These are phyloP conservation scores for Sandelia bainsii DNA, from an alignment of 2,797 vertebrate species.

Conservation along the genomic window DNA sequence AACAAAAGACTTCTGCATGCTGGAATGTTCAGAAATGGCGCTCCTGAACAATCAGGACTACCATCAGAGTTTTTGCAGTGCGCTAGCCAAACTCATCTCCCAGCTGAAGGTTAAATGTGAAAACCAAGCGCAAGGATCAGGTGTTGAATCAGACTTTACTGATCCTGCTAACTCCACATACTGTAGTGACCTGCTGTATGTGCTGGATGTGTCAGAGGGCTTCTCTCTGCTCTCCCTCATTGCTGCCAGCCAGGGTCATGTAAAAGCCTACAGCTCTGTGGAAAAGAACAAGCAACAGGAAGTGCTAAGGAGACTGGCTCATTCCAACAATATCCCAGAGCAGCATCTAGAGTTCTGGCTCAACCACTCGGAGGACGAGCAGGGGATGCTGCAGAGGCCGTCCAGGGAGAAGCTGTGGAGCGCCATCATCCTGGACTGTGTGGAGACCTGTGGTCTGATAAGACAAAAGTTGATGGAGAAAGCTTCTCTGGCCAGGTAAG, in stretches of 20 bases:
- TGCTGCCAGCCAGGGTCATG: constrained; percentile 87
- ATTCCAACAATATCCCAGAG: constrained; percentile 86
- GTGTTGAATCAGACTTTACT: constrained; percentile 27
- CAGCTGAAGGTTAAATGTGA: constrained; percentile 74
- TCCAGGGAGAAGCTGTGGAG: constrained; percentile 94
- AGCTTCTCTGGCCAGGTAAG: constrained; percentile 93
- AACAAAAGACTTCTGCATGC: constrained; percentile 78
- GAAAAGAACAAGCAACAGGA: constrained; percentile 93
- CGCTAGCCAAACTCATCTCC: constrained; percentile 87
- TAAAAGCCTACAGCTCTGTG: constrained; percentile 94
- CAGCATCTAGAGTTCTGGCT: constrained; percentile 94
- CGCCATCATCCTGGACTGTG: constrained; percentile 94
- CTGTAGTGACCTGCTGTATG: constrained; percentile 83
- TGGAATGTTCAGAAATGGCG: constrained; percentile 94
- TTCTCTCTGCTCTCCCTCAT: constrained; percentile 94
- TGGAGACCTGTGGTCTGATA: constrained; percentile 95
- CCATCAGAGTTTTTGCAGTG: constrained; percentile 88
- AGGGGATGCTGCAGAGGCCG: constrained; percentile 89
- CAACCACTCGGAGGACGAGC: constrained; percentile 90
- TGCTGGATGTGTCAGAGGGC: constrained; percentile 96
- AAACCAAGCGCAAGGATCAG: constrained; percentile 51
- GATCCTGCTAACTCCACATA: constrained; percentile 8
- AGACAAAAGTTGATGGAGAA: constrained; percentile 98
- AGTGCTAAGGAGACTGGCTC: constrained; percentile 87
- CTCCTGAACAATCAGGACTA: constrained; percentile 91